Conservation (phyloP, 2,113 vertebrate genomes). For the Cygnus atratus region DNA sequence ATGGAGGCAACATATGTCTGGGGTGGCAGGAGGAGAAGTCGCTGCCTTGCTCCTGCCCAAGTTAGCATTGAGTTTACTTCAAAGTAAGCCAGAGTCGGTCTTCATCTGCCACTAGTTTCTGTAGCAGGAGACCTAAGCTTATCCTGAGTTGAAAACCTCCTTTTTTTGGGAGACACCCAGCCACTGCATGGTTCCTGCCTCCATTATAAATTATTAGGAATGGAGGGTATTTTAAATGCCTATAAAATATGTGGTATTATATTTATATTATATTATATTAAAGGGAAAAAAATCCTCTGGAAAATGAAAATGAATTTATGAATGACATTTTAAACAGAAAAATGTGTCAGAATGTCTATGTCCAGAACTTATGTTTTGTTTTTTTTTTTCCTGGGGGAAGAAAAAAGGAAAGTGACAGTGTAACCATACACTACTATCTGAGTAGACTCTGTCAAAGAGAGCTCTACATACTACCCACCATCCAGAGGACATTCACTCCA, state of each 20-base stretch:
- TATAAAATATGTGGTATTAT: neutral
- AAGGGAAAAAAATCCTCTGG: neutral
- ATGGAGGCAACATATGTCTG: neutral
- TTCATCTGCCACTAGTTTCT: neutral
- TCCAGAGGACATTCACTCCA: neutral
- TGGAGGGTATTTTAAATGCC: neutral
- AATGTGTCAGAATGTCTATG: neutral
- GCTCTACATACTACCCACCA: neutral
- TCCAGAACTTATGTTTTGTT: neutral
- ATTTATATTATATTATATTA: neutral
- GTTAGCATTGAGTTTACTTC: neutral
- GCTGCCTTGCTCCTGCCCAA: neutral
- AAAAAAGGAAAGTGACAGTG: neutral
- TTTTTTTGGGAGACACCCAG: neutral
- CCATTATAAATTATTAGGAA: neutral
- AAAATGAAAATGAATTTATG: neutral
- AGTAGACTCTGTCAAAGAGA: neutral
- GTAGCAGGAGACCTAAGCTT: neutral
- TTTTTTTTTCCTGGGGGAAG: neutral
- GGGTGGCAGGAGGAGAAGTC: neutral
- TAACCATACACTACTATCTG: neutral
- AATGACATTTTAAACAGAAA: neutral
- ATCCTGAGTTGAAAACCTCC: neutral
- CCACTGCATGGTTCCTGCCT: neutral
- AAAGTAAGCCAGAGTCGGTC: neutral